Conservation (phyloP, 2,113 vertebrate species). For the Atractosteus spatula region DNA sequence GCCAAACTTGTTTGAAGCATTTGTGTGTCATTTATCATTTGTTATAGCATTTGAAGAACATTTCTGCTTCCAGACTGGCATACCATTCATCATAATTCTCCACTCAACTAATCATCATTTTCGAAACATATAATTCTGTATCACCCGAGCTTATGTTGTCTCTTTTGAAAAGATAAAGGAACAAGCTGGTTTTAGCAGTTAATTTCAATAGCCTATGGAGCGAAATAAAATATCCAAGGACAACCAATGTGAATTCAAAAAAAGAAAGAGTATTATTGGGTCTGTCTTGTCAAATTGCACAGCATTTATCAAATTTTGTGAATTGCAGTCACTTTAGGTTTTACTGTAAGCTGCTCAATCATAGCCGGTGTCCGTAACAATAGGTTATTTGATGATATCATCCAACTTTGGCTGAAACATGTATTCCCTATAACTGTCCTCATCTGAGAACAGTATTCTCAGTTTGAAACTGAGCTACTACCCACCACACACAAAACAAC, state of each 20-base stretch:
- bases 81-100: background rate
- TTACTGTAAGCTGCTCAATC: background rate
- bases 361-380: conserved; percentile 16
- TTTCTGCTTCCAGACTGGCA: background rate
- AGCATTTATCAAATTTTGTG: conserved; percentile 25
- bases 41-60: background rate
- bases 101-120: background rate
- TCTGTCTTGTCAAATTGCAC: conserved; percentile 20
- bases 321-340: conserved; percentile 25
- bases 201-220: conserved; percentile 14
- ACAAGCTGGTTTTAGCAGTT: conserved; percentile 27
- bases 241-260: conserved; percentile 18
- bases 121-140: background rate
- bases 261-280: conserved; percentile 1
- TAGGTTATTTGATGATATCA: conserved; percentile 12
- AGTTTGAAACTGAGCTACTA: background rate
- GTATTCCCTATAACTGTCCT: background rate
- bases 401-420: background rate
- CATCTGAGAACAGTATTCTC: conserved; percentile 7
- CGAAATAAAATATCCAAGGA: conserved; percentile 35
- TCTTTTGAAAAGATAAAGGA: conserved; percentile 20
- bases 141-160: conserved; percentile 12
- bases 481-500: background rate
- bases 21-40: background rate
- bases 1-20: conserved; percentile 14